phyloP scores from a whole-genome alignment of 2,797 vertebrate species.

The Rhyacichthys aspro region DNA sequence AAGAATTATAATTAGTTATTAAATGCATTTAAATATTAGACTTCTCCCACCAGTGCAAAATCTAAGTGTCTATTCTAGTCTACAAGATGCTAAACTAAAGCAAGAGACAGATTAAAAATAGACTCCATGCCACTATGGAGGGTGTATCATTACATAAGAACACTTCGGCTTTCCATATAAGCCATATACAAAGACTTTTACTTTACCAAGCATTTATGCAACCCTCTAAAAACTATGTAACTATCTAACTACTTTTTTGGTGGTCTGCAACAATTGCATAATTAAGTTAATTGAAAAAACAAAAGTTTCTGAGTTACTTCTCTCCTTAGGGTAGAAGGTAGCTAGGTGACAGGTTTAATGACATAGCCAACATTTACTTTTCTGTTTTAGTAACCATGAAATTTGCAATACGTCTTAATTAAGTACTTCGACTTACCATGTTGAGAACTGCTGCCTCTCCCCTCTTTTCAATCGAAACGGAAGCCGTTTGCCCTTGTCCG shows the following conservation, averaged over 20 bases:
- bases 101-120: slow-evolving; percentile 50
- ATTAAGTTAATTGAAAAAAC: neutral
- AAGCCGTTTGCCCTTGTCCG: slow-evolving; percentile 48
- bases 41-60: slow-evolving; percentile 14
- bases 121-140: slow-evolving; percentile 15
- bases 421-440: slow-evolving; percentile 73
- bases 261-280: neutral
- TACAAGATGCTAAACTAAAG: slow-evolving; percentile 28
- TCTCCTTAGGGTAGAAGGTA: too few species aligned
- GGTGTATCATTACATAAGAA: slow-evolving; percentile 44
- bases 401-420: neutral
- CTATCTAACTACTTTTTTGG: neutral
- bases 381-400: neutral
- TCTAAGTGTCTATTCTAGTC: slow-evolving; percentile 33
- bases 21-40: slow-evolving; percentile 16
- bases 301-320: neutral
- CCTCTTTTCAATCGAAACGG: slow-evolving; percentile 19
- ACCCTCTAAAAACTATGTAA: too few species aligned
- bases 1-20: slow-evolving; percentile 7
- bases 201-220: slow-evolving; percentile 1
- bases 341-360: too few species aligned
- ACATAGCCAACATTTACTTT: neutral
- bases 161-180: slow-evolving; percentile 26
- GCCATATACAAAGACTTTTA: slow-evolving; percentile 18
- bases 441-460: slow-evolving; percentile 11